Evolutionary conservation across 2,888 invertebrate species (phyloP).

Genomic region (Linnaemya vulpina): DNA sequence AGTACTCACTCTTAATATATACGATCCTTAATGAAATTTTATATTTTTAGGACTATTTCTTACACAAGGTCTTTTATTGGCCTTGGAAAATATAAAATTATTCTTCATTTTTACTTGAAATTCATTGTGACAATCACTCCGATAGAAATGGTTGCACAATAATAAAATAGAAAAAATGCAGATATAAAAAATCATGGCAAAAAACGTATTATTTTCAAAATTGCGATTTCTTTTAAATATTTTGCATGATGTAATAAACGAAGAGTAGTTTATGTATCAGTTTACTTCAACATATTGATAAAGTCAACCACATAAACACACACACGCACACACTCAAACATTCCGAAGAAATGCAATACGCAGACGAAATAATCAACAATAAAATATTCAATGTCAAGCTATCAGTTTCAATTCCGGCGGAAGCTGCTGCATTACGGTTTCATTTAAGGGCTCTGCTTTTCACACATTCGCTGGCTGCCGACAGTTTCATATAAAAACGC

Average conservation of each 20-base stretch:
- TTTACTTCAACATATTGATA: constrained; percentile 7
- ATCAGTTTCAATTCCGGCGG: constrained; percentile 71
- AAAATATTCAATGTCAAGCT: constrained; percentile 27
- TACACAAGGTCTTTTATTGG: too few species aligned
- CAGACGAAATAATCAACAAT: background rate
- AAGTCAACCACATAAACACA: background rate
- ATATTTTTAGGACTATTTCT: too few species aligned
- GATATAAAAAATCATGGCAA: background rate
- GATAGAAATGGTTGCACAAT: too few species aligned
- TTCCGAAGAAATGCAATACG: background rate
- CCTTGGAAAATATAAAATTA: too few species aligned
- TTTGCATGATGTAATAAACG: constrained; percentile 13
- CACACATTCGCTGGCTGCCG: background rate
- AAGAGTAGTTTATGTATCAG: background rate
- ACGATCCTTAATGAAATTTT: too few species aligned
- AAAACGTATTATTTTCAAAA: background rate
- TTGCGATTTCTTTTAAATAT: background rate
- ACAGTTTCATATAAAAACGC: constrained; percentile 51
- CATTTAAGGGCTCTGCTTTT: constrained; percentile 31
- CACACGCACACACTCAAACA: too few species aligned
- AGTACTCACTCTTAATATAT: too few species aligned
- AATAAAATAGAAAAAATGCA: too few species aligned
- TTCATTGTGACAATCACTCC: too few species aligned
- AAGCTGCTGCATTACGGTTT: constrained; percentile 36
- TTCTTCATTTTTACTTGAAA: too few species aligned